Conservation (phyloP, 2,797 vertebrate genomes). For the Ctenopoma kingsleyae region DNA sequence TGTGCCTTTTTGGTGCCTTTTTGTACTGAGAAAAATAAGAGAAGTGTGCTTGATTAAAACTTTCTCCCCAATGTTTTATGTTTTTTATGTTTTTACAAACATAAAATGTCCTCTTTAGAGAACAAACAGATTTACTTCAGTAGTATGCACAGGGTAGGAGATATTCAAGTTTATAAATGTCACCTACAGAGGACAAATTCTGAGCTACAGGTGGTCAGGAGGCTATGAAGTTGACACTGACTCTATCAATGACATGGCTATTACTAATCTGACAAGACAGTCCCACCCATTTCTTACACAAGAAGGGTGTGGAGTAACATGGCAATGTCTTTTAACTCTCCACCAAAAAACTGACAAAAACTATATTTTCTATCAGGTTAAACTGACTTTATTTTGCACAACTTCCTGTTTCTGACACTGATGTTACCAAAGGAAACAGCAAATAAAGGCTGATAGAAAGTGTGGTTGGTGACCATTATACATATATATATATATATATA, state of each 20-base stretch:
- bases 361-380: conserved; percentile 2
- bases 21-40: no score
- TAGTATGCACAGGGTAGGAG: no score
- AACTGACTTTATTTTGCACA: conserved; percentile 21
- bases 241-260: conserved; percentile 7
- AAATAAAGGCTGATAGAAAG: conserved; percentile 22
- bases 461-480: background rate
- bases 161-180: no score
- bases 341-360: background rate
- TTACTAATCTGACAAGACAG: background rate
- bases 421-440: conserved; percentile 28
- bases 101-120: no score
- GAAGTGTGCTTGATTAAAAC: no score
- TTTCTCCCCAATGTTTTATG: no score
- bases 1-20: background rate
- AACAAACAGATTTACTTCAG: no score
- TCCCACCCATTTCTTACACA: background rate
- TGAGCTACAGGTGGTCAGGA: no score
- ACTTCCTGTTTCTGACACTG: conserved; percentile 41
- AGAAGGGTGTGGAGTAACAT: background rate
- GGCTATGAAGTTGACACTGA: background rate
- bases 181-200: no score
- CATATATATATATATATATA: background rate
- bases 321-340: background rate
- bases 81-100: no score